These are phyloP conservation scores for Catagonus wagneri DNA, from an alignment of 2,113 vertebrate genomes.

Conservation along the genomic window DNA sequence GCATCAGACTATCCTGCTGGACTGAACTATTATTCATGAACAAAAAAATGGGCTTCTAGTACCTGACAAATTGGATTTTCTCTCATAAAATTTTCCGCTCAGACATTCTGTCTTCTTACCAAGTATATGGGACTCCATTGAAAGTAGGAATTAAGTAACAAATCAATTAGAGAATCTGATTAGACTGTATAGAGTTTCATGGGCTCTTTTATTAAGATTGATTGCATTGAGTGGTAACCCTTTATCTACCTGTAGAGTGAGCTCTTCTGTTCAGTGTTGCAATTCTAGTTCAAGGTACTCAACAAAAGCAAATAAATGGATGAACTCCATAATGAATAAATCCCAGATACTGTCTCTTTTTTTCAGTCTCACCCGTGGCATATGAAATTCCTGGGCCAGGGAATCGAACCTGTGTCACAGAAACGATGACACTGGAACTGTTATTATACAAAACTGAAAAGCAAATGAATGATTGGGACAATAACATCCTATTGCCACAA, in stretches of 20 bases:
- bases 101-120: conserved; percentile 72
- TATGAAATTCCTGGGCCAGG: no score
- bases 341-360: neutral
- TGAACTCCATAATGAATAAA: neutral
- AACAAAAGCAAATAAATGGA: neutral
- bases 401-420: no score
- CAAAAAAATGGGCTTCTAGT: neutral
- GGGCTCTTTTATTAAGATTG: conserved; percentile 31
- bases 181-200: conserved; percentile 47
- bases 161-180: conserved; percentile 40
- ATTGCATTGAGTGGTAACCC: neutral
- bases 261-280: neutral
- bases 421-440: no score
- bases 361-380: no score
- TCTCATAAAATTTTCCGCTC: conserved; percentile 18
- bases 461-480: neutral
- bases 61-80: conserved; percentile 15
- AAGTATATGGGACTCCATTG: conserved; percentile 7
- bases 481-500: neutral
- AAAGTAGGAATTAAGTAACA: conserved; percentile 51
- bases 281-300: neutral
- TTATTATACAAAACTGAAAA: neutral
- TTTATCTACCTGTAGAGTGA: neutral
- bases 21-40: conserved; percentile 15
- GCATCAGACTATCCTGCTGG: neutral